Evolutionary conservation across 2,797 vertebrate genomes (phyloP).

Genomic region (Clarias platycephalus): DNA sequence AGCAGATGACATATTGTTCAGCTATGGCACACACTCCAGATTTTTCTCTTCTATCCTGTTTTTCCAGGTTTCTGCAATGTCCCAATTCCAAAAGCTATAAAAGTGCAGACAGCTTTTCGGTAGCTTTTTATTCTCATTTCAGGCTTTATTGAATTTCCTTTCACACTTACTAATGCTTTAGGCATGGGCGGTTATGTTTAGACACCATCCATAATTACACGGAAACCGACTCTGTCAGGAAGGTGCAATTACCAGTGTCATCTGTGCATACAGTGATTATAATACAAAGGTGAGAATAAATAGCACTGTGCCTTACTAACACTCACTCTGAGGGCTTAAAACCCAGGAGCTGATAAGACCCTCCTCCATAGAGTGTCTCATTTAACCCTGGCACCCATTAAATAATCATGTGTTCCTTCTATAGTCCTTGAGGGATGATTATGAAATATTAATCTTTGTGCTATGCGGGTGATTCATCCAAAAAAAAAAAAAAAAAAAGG

Average conservation of each 20-base stretch:
- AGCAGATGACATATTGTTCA: slow-evolving; percentile 13
- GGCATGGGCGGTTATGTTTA: slow-evolving; percentile 32
- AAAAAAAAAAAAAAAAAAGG: background rate
- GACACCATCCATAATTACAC: slow-evolving; percentile 35
- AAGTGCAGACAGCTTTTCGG: background rate
- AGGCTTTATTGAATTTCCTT: slow-evolving; percentile 35
- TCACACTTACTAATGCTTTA: slow-evolving; percentile 31
- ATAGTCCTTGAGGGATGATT: slow-evolving; percentile 32
- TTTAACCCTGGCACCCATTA: slow-evolving; percentile 55
- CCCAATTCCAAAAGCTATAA: slow-evolving; percentile 14
- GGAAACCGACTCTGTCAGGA: slow-evolving; percentile 30
- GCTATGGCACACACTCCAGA: slow-evolving; percentile 18
- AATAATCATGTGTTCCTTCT: slow-evolving; percentile 51
- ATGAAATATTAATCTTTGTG: slow-evolving; percentile 57
- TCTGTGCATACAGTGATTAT: slow-evolving; percentile 36
- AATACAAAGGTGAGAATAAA: slow-evolving; percentile 27
- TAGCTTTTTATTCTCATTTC: slow-evolving; percentile 14
- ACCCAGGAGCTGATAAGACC: slow-evolving; percentile 39
- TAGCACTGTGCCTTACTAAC: slow-evolving; percentile 35
- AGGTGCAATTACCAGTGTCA: slow-evolving; percentile 25
- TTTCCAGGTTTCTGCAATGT: background rate
- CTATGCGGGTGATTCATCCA: slow-evolving; percentile 20
- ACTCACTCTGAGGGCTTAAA: slow-evolving; percentile 36
- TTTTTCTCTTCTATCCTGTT: slow-evolving; percentile 16
- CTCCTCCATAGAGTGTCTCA: slow-evolving; percentile 43